Conservation (phyloP, 2,797 vertebrate species). For the Takifugu ocellatus region DNA sequence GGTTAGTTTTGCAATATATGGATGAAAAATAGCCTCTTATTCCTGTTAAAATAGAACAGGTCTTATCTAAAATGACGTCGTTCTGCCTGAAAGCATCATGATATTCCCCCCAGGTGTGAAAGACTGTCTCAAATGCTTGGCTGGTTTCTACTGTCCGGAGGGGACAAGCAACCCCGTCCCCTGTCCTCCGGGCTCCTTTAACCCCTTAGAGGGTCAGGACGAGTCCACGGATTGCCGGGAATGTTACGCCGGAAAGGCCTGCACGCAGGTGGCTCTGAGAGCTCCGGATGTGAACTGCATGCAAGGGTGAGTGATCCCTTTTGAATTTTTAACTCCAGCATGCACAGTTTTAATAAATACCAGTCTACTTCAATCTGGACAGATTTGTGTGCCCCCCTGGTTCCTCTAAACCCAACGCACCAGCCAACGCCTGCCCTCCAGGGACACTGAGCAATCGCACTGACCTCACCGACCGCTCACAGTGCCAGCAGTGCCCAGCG, state of each 20-base stretch:
- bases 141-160: slow-evolving; percentile 82
- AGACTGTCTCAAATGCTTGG: slow-evolving; percentile 81
- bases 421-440: slow-evolving; percentile 77
- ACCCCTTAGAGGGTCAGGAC: slow-evolving; percentile 82
- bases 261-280: slow-evolving; percentile 81
- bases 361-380: not conserved
- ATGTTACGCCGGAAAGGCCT: slow-evolving; percentile 83
- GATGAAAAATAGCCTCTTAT: not conserved
- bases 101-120: slow-evolving; percentile 69
- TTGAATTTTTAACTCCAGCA: not conserved
- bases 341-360: not conserved
- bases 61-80: not conserved
- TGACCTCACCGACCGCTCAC: slow-evolving; percentile 81
- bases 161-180: slow-evolving; percentile 75
- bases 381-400: slow-evolving; percentile 82
- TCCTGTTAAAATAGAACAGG: not conserved
- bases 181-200: slow-evolving; percentile 80
- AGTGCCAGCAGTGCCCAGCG: slow-evolving; percentile 82
- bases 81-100: slow-evolving; percentile 1
- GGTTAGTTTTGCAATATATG: slow-evolving; percentile 22
- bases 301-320: slow-evolving; percentile 70
- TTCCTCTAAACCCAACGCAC: slow-evolving; percentile 78
- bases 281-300: slow-evolving; percentile 81
- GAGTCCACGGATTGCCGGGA: slow-evolving; percentile 76
- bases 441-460: slow-evolving; percentile 78